Evolutionary conservation across 2,113 vertebrate species (phyloP), one percentile per base, ranked within the genome.

Genomic region (Mobula birostris): DNA sequence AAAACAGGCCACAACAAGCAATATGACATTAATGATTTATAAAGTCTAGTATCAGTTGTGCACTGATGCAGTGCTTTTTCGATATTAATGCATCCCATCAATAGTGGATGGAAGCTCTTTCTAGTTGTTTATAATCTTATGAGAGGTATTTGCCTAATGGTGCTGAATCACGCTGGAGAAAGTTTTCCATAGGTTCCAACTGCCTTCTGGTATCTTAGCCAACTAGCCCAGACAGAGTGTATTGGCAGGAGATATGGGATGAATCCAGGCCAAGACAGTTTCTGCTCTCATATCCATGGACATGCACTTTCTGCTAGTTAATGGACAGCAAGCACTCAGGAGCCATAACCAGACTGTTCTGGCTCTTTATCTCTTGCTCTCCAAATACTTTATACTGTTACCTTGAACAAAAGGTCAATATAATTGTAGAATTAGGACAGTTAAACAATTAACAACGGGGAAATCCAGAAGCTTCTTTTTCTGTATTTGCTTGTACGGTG

Each of bases 1-100:
- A 91, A 94, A 32, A 95, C 61, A 87, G 66, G 21, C 94, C 94
- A 80, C 58, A 19, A 94, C 48, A 21, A 61, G 94, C 77, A 94
- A 19, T 79, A 11, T 78, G 63, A 77, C 78, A 91, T 90, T 4
- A 24, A 0, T 95, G 40, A 95, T 95, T 95, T 40, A 85, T 93
- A 24, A 93, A 48, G 70, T 70, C 68, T 70, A 11, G 36, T 93
- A 29, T 74, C 24, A 19, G 24, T 27, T 93, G 40, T 56, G 74
- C 32, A 74, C 68, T 93, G 70, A 40, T 29, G 68, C 7, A 32
- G 6, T 70, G 70, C 40, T 70, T 56, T 85, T 90, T 90, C 36
- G n/a, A 68, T 66, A 17, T 74, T 66, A 63, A 90, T 90, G 29
- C 5, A n/a, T 68, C 15, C 15, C 58, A 32, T 15, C 32, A 29